Evolutionary conservation across 2,888 invertebrate genomes (phyloP), one percentile per base, ranked within the genome.

Genomic region (Arenicola marina): DNA sequence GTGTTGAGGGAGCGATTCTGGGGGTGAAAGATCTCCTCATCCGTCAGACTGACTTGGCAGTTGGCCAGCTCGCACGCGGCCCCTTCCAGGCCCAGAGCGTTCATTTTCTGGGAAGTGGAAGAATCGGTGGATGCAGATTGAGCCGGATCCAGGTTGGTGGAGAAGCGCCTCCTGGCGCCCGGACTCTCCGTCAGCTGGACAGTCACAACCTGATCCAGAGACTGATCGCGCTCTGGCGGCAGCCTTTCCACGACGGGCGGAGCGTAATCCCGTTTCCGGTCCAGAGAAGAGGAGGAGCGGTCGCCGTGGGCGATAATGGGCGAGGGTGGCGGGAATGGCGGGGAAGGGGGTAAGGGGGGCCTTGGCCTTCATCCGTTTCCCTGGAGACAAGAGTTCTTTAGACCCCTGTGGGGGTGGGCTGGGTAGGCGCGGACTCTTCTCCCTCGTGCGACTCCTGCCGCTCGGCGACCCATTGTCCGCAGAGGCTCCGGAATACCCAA

Each of bases 1-100:
- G 53, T n/a, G n/a, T n/a, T 53, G 7, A 53, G 53, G 4, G 53
- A 53, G 31, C 28, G 53, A 32, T 53, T 53, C 15, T 53, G 53
- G 11, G 53, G 28, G 24, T 53, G 28, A 32, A 31, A 53, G 7
- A 24, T 15, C 31, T 53, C 53, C 7, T 53, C 53, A 32, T 53
- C 53, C 11, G 33, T 28, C 7, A 53, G 32, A 32, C 24, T 28
- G 15, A 4, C 15, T 4, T 53, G 31, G 32, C 24, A 53, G 31
- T 4, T 15, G 33, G 53, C 53, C 33, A 53, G 53, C 53, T 53
- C 15, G 24, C 53, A 7, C 7, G 29, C 31, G 24, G 53, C 53
- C 7, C 53, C 53, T 24, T 53, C 53, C 15, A 7, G 29, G 7
- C 53, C 53, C 4, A 18, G 7, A 7, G 29, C 24, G 7, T 53